Base-by-base conservation (phyloP, 2,113 vertebrate species). In the Callaeas wilsoni region DNA sequence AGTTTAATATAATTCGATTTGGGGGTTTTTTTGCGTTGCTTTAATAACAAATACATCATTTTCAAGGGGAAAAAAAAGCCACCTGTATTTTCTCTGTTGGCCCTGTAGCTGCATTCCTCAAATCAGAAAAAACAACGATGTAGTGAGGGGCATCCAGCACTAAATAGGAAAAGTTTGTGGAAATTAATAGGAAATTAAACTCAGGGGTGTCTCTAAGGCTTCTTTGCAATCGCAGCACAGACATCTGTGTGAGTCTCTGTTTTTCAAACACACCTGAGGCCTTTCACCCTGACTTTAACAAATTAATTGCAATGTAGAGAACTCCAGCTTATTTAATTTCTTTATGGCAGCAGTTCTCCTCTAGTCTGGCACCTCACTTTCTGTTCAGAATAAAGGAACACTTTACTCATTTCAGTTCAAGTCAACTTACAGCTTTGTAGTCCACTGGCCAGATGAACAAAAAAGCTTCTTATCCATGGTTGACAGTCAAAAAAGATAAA, bases 261-360 rank as follows among this genome's bases (percentile, higher is more conserved):
- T 89, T 93, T 71, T 50, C 68, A 42, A 37, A 50, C 87, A 65
- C 52, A 89, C 90, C 90, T 37, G 89, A 87, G 97, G 90, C 76
- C 50, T 82, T 94, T 94, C 96, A 83, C 67, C 89, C 73, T 90
- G 74, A 83, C 77, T 90, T 92, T 92, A 93, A 90, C 63, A 94
- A 91, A 95, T 95, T 95, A 97, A 94, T 95, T 96, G 68, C 69
- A 75, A 41, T 6, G 50, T 39, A 85, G 64, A 90, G 30, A 84
- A 85, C 67, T 82, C 47, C 64, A 96, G 85, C 69, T 79, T 92
- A 89, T 89, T 89, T 88, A 76, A 93, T 94, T 93, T 77, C 74
- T 89, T 93, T 52, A n/a, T 41, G 84, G 32, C 27, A 15, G 52
- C 39, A 52, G 55, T 44, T 32, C 1, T 27, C 29, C 53, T 9